phyloP scores from a whole-genome alignment of 1,140 invertebrate genomes.

The Trypoxylus dichotomus region DNA sequence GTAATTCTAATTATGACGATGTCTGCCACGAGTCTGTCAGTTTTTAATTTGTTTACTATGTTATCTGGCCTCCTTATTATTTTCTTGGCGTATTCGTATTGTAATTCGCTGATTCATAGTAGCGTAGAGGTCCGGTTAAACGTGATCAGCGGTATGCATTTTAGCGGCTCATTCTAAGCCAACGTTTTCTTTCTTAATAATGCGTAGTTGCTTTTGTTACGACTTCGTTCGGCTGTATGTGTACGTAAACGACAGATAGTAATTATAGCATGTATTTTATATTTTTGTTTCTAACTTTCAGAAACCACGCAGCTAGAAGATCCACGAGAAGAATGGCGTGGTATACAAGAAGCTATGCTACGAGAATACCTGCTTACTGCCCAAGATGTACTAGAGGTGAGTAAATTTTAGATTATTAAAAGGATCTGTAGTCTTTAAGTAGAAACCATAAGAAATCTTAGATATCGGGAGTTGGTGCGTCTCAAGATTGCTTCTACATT shows the following conservation, averaged over 20 bases:
- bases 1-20: background rate
- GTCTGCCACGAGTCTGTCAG: background rate
- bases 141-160: too few relatives aligned
- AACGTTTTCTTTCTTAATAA: background rate
- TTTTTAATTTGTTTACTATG: background rate
- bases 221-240: background rate
- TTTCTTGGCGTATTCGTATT: background rate
- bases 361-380: slow-evolving; percentile 93
- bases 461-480: too few relatives aligned
- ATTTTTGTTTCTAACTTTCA: slow-evolving; percentile 55
- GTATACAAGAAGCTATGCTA: slow-evolving; percentile 94
- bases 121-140: background rate
- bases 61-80: background rate
- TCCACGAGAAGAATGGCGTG: slow-evolving; percentile 92
- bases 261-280: too few relatives aligned
- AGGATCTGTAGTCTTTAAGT: background rate
- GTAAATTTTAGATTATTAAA: slow-evolving; percentile 43
- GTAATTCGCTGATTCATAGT: background rate
- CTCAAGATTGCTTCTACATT: too few relatives aligned
- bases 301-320: slow-evolving; percentile 95
- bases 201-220: too few relatives aligned
- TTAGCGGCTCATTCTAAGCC: background rate
- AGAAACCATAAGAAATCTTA: too few relatives aligned
- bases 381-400: slow-evolving; percentile 89
- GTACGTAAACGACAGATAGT: too few relatives aligned